Evolutionary conservation across 2,113 vertebrate species (phyloP).

Genomic region (Cynoglossus semilaevis): DNA sequence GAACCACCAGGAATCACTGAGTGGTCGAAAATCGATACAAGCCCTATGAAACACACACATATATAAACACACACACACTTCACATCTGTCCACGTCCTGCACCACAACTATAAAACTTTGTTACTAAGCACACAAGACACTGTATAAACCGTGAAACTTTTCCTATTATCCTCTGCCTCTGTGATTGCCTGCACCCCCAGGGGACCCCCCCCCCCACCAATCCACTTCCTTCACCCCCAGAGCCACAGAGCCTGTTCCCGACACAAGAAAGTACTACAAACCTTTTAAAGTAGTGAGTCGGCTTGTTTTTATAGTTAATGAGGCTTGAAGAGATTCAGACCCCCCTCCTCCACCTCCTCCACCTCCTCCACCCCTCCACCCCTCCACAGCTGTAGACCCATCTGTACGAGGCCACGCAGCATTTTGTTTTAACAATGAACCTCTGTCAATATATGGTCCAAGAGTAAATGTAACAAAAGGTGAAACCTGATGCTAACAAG

Average conservation of each 20-base stretch:
- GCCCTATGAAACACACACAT: too few relatives aligned
- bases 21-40: too few relatives aligned
- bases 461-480: too few relatives aligned
- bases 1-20: too few relatives aligned
- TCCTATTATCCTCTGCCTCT: slow-evolving; percentile 23
- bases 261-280: slow-evolving; percentile 43
- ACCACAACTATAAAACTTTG: slow-evolving; percentile 22
- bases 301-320: slow-evolving; percentile 61
- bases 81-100: neutral
- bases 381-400: too few relatives aligned
- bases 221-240: too few relatives aligned
- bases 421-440: too few relatives aligned
- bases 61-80: too few relatives aligned
- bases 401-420: slow-evolving; percentile 39
- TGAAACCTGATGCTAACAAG: too few relatives aligned
- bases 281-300: slow-evolving; percentile 53
- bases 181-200: slow-evolving; percentile 29
- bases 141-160: slow-evolving; percentile 34
- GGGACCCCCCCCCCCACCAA: slow-evolving; percentile 30
- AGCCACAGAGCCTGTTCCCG: slow-evolving; percentile 37
- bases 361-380: too few relatives aligned
- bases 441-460: too few relatives aligned
- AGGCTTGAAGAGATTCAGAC: slow-evolving; percentile 61
- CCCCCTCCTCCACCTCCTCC: slow-evolving; percentile 45
- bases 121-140: slow-evolving; percentile 29